Evolutionary conservation across 2,113 vertebrate species (phyloP), one percentile per base, ranked within the genome.

Genomic region (Saccopteryx leptura): DNA sequence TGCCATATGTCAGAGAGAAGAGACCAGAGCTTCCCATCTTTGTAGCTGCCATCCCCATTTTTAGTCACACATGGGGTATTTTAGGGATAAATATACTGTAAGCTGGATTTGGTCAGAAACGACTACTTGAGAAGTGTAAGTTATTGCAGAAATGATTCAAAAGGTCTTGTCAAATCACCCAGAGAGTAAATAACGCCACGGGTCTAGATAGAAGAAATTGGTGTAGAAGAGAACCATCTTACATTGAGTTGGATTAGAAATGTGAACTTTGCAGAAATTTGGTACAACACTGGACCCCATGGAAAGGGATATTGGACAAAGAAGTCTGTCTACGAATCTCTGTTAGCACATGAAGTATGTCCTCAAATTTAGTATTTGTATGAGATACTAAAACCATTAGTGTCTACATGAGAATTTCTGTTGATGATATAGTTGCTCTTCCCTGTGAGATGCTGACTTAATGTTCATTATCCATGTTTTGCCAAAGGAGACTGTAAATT

Each of bases 171-270:
- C 82, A 60, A 52, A 54, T 83, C 39, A 69, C 23, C 4, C 52
- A 74, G 26, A 60, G 9, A 63, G 6, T 31, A 14, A 23, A 3
- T 31, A 63, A 61, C 12, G 14, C n/a, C 31, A 15, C 26, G 4
- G 28, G 50, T 93, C 26, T 91, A 28, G 60, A 80, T 91, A 28
- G 54, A 80, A 92, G 89, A 90, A 94, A 72, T 31, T 58, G n/a
- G 33, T 11, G 6, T 48, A 21, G 10, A 9, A 71, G 10, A n/a
- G 80, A 66, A 54, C 4, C 12, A 19, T 69, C 4, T 56, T 80
- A 13, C 31, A 2, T 4, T 31, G 17, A 90, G 33, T 26, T 24
- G 39, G 46, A 7, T 79, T 50, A 78, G 61, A 95, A 89, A 58
- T 75, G 21, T 46, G 28, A 68, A 39, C 58, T 86, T 86, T 52